A percentile compares a stretch with the other conserved stretches of the same genome.
Evolutionary conservation across 2,797 vertebrate genomes (phyloP).

Genomic region (Acanthopagrus latus): DNA sequence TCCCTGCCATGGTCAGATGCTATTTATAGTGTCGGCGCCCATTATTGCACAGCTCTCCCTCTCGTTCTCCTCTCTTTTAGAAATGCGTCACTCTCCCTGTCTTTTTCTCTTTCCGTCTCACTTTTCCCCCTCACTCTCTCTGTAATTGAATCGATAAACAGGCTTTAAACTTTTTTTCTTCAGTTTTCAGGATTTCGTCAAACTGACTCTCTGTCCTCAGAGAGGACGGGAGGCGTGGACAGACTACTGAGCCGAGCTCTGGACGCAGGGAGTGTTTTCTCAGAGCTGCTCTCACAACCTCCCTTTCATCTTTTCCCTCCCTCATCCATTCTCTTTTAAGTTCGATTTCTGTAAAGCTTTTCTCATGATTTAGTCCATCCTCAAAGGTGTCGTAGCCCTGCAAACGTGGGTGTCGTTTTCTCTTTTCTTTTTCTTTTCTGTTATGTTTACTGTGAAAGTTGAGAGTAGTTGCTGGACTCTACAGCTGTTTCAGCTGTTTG

Average conservation of each 20-base stretch:
- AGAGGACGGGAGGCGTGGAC: conserved; percentile 56
- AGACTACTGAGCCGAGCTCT: conserved; percentile 68
- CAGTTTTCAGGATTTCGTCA: conserved; percentile 60
- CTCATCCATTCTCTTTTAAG: conserved; percentile 75
- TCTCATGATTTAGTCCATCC: conserved; percentile 61
- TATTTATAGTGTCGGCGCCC: conserved; percentile 73
- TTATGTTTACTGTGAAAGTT: conserved; percentile 46
- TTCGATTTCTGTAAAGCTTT: conserved; percentile 70
- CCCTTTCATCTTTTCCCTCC: conserved; percentile 60
- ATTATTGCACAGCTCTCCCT: conserved; percentile 52
- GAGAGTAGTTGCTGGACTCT: conserved; percentile 24
- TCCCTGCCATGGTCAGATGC: conserved; percentile 50
- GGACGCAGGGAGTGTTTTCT: conserved; percentile 64
- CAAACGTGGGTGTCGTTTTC: background rate
- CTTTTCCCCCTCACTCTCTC: conserved; percentile 31
- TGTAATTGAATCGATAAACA: conserved; percentile 77
- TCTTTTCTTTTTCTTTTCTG: background rate
- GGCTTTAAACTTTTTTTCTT: conserved; percentile 62
- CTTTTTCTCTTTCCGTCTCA: conserved; percentile 32
- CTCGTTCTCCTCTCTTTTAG: conserved; percentile 48
- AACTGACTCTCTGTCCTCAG: conserved; percentile 49
- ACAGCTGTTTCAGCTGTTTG: conserved; percentile 19
- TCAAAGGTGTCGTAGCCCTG: conserved; percentile 49
- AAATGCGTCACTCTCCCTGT: conserved; percentile 42
- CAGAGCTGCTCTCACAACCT: conserved; percentile 54